phyloP scores from a whole-genome alignment of 2,888 invertebrate genomes.

The Encarsia formosa region DNA sequence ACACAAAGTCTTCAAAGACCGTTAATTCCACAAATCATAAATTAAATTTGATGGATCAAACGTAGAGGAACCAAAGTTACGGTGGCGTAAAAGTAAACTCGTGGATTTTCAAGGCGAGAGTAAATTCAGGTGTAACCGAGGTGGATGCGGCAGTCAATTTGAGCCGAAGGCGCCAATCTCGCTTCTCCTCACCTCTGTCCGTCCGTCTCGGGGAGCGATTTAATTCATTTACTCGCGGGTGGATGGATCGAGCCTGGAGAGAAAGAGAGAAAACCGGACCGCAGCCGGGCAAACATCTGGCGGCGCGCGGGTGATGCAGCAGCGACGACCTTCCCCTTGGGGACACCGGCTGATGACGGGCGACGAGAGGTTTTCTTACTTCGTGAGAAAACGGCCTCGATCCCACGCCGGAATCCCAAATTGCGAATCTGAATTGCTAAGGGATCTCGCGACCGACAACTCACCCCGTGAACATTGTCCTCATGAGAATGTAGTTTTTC shows the following conservation, averaged over 20 bases:
- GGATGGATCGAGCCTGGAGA: background rate
- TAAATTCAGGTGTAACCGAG: too few relatives aligned
- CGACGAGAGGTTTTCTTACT: background rate
- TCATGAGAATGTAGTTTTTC: too few relatives aligned
- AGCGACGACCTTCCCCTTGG: conserved; percentile 9
- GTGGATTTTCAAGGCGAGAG: too few relatives aligned
- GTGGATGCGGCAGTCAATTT: too few relatives aligned
- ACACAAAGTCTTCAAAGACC: too few relatives aligned
- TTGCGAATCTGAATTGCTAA: conserved; percentile 29
- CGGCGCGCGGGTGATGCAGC: background rate
- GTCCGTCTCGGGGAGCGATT: conserved; percentile 12
- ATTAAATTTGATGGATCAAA: too few relatives aligned
- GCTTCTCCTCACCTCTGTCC: too few relatives aligned
- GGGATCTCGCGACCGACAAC: background rate
- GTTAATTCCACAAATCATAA: too few relatives aligned
- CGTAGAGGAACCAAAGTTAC: too few relatives aligned
- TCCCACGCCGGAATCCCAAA: conserved; percentile 24
- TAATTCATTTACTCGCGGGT: conserved; percentile 20
- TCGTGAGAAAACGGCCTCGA: conserved; percentile 23
- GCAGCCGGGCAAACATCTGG: conserved; percentile 22
- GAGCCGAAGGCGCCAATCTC: too few relatives aligned
- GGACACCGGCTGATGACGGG: background rate
- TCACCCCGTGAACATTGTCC: too few relatives aligned
- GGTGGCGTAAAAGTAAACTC: too few relatives aligned
- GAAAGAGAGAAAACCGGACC: background rate